phyloP scores from a whole-genome alignment of 1,140 invertebrate species.

The Drosophila nasuta region DNA sequence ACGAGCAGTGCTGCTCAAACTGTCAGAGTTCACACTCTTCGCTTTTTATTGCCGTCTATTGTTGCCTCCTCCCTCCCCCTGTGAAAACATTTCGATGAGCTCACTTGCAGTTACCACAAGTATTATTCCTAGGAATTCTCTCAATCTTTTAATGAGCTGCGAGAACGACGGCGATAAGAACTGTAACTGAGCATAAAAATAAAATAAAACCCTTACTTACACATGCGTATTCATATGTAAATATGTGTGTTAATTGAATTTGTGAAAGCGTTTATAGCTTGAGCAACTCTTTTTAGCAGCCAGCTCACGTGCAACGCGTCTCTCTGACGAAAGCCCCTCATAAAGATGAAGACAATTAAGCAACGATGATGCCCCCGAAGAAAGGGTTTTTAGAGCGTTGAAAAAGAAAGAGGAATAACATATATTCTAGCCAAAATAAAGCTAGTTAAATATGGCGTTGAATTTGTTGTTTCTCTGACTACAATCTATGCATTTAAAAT shows the following conservation, averaged over 20 bases:
- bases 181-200: conserved; percentile 5
- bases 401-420: background rate
- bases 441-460: background rate
- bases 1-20: conserved; percentile 31
- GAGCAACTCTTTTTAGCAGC: conserved; percentile 30
- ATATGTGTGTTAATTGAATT: conserved; percentile 47
- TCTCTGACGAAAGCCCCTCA: conserved; percentile 24
- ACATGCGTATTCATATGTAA: background rate
- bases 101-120: conserved; percentile 43
- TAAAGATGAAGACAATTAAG: conserved; percentile 13
- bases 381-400: conserved; percentile 4
- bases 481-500: conserved; percentile 2
- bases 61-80: background rate
- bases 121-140: conserved; percentile 24
- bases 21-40: conserved; percentile 21
- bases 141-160: conserved; percentile 33
- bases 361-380: background rate
- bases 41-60: conserved; percentile 6
- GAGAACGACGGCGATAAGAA: conserved; percentile 30
- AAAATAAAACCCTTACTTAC: conserved; percentile 13
- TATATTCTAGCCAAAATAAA: background rate
- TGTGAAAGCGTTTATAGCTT: conserved; percentile 42
- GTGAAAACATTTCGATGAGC: conserved; percentile 16
- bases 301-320: conserved; percentile 41
- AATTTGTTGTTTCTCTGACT: background rate